Evolutionary conservation across 2,797 vertebrate species (phyloP).

Genomic region (Menidia menidia): DNA sequence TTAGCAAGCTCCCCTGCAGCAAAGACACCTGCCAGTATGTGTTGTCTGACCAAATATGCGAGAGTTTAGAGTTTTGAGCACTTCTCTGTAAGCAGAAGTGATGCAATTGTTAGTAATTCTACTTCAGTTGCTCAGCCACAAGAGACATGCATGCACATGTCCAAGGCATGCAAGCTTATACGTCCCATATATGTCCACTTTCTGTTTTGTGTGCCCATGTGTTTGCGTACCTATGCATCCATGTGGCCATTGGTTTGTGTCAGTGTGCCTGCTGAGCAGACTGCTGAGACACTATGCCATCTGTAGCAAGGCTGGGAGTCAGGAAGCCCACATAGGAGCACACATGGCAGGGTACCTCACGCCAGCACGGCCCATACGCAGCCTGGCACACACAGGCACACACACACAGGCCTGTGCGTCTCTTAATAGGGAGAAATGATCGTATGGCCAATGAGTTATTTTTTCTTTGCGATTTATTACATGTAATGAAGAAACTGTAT

Average conservation of each 20-base stretch:
- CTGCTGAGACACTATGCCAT: constrained; percentile 78
- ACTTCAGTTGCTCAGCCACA: no score
- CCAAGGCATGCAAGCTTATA: neutral
- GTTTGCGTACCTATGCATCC: constrained; percentile 16
- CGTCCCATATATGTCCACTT: constrained; percentile 22
- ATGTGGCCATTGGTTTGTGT: constrained; percentile 70
- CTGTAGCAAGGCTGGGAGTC: constrained; percentile 83
- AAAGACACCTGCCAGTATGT: constrained; percentile 73
- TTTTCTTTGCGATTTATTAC: neutral
- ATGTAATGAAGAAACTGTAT: constrained; percentile 8
- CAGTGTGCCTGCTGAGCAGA: constrained; percentile 67
- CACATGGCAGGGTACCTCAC: constrained; percentile 78
- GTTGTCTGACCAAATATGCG: constrained; percentile 52
- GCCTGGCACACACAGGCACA: constrained; percentile 44
- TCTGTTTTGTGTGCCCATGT: constrained; percentile 1
- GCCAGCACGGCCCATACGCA: constrained; percentile 72
- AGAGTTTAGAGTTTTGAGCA: constrained; percentile 33
- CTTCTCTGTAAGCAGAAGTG: constrained; percentile 20
- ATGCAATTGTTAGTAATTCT: neutral
- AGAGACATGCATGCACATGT: neutral
- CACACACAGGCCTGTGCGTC: constrained; percentile 28
- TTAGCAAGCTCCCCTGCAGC: constrained; percentile 63
- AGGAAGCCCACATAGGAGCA: constrained; percentile 83
- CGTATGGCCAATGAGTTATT: neutral
- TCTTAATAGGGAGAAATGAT: constrained; percentile 8